phyloP scores from a whole-genome alignment of 2,888 invertebrate genomes.

The Chloroclystis v-ata region DNA sequence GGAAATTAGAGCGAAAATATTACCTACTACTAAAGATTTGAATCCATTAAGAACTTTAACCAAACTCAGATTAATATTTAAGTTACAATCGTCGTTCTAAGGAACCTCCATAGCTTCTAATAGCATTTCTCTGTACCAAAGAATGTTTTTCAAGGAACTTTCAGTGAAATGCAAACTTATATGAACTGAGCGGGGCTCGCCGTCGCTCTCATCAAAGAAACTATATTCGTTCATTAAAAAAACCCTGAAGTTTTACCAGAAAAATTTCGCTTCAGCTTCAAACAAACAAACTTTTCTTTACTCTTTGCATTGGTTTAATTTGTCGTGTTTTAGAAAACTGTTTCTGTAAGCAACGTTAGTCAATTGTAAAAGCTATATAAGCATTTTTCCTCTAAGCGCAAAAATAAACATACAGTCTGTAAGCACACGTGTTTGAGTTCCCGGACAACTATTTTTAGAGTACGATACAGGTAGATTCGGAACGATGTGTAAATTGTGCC shows the following conservation, averaged over 20 bases:
- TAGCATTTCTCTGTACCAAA: slow-evolving; percentile 13
- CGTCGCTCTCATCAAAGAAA: slow-evolving; percentile 18
- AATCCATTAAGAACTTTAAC: background rate
- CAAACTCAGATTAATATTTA: background rate
- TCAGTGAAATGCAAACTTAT: slow-evolving; percentile 19
- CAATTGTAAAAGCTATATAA: background rate
- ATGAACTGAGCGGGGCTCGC: slow-evolving; percentile 11
- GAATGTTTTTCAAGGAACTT: slow-evolving; percentile 10
- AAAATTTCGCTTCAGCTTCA: slow-evolving; percentile 1
- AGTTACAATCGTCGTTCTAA: background rate
- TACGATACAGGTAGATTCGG: too few relatives aligned
- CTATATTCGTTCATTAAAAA: slow-evolving; percentile 28
- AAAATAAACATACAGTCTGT: background rate
- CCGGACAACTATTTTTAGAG: too few relatives aligned
- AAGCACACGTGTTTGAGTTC: background rate
- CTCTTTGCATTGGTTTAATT: background rate
- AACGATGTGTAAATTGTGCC: too few relatives aligned
- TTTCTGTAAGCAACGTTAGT: background rate
- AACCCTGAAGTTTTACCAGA: slow-evolving; percentile 16
- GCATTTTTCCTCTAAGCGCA: background rate
- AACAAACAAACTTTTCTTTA: background rate
- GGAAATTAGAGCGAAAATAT: too few relatives aligned
- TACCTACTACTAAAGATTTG: background rate
- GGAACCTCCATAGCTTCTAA: background rate
- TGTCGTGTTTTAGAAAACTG: background rate